phyloP scores from a whole-genome alignment of 2,797 vertebrate species.

The Pipistrellus kuhlii region DNA sequence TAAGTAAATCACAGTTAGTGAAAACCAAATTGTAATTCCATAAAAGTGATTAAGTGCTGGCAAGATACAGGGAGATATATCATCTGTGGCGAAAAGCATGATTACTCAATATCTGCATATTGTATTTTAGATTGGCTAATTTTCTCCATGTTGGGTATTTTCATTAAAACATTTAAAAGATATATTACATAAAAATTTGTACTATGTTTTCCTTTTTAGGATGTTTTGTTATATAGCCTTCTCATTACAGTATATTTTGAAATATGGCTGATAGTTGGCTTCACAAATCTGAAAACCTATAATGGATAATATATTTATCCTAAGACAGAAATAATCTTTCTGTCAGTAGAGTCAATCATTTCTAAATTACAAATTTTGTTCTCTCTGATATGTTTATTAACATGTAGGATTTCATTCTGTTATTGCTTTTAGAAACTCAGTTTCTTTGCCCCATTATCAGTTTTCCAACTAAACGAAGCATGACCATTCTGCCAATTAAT shows the following conservation, averaged over 20 bases:
- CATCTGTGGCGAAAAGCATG: slow-evolving; percentile 79
- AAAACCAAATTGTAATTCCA: slow-evolving; percentile 88
- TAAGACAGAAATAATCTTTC: slow-evolving; percentile 48
- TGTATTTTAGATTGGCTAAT: slow-evolving; percentile 70
- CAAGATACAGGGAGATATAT: slow-evolving; percentile 84
- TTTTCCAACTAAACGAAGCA: neutral
- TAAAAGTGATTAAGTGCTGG: slow-evolving; percentile 87
- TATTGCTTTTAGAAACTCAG: slow-evolving; percentile 23
- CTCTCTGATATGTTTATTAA: neutral
- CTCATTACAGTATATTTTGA: slow-evolving; percentile 48
- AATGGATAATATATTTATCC: neutral
- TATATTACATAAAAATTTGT: neutral
- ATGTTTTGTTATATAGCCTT: neutral
- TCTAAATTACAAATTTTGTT: slow-evolving; percentile 48
- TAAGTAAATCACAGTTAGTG: slow-evolving; percentile 88
- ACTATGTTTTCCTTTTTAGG: neutral
- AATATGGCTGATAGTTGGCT: slow-evolving; percentile 12
- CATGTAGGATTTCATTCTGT: neutral
- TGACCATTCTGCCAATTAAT: neutral
- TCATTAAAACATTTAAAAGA: slow-evolving; percentile 63
- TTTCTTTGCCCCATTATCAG: neutral
- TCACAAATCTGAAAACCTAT: slow-evolving; percentile 52
- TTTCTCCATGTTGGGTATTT: slow-evolving; percentile 42
- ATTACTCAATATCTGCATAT: slow-evolving; percentile 81
- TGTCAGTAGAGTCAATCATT: slow-evolving; percentile 43